phyloP scores from a whole-genome alignment of 2,888 invertebrate species.

The Pachydiplax longipennis region DNA sequence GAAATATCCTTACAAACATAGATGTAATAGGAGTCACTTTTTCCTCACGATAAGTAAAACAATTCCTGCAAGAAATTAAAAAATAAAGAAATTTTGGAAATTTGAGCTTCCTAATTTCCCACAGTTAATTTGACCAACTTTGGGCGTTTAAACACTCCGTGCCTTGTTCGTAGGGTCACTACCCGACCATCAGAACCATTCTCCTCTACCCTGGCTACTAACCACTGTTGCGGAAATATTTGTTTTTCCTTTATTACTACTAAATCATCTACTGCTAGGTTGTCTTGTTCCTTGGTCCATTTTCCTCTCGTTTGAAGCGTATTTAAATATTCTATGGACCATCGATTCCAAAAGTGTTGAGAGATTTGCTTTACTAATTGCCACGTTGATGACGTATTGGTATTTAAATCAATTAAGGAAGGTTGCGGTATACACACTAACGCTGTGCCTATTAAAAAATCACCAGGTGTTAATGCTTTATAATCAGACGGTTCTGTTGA shows the following conservation, averaged over 20 bases:
- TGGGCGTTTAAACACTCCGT: background rate
- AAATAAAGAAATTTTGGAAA: background rate
- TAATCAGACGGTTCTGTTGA: background rate
- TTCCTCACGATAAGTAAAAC: too few relatives aligned
- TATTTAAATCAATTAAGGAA: too few relatives aligned
- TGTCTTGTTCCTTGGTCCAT: background rate
- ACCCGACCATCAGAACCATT: background rate
- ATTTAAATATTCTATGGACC: background rate
- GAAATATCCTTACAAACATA: too few relatives aligned
- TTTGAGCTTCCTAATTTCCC: background rate
- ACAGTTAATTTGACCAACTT: background rate
- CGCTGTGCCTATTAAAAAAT: too few relatives aligned
- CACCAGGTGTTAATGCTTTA: too few relatives aligned
- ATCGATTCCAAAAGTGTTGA: background rate
- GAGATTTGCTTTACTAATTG: background rate
- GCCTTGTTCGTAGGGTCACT: background rate
- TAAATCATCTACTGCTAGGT: background rate
- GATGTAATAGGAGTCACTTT: too few relatives aligned
- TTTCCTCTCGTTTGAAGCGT: background rate
- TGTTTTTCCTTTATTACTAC: too few relatives aligned
- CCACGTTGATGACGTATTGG: background rate
- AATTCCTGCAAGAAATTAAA: too few relatives aligned
- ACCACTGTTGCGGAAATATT: too few relatives aligned
- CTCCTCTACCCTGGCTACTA: background rate
- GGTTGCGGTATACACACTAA: too few relatives aligned